Percentiles rank a stretch among this genome's conserved stretches.
Conservation (phyloP, 2,888 invertebrate genomes). For the Cerastis leucographa region DNA sequence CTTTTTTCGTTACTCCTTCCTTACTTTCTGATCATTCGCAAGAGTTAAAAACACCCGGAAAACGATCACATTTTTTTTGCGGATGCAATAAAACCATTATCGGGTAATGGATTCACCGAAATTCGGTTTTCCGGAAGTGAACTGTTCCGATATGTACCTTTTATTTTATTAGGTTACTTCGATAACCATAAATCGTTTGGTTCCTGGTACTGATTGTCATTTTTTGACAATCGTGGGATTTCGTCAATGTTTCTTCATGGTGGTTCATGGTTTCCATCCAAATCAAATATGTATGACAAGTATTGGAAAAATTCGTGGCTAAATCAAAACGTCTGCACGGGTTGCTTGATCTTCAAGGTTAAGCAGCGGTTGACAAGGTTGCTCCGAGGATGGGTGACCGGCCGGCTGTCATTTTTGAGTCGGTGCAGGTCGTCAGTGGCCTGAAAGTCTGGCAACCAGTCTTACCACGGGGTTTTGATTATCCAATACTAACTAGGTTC, state of each 20-base stretch:
- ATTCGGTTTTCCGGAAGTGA: conserved; percentile 31
- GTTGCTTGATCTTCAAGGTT: neutral
- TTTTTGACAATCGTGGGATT: neutral
- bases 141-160: conserved; percentile 16
- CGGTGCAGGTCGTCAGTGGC: neutral
- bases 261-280: neutral
- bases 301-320: neutral
- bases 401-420: neutral
- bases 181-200: conserved; percentile 32
- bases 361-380: neutral
- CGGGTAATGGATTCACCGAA: conserved; percentile 38
- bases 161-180: conserved; percentile 23
- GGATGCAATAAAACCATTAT: conserved; percentile 57
- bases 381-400: neutral
- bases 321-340: neutral
- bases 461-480: too few relatives aligned
- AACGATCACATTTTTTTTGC: conserved; percentile 11
- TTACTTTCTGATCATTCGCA: neutral
- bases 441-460: neutral
- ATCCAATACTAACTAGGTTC: too few relatives aligned
- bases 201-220: conserved; percentile 37
- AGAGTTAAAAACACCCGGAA: conserved; percentile 31
- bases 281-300: neutral
- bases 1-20: too few relatives aligned
- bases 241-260: neutral